phyloP scores from a whole-genome alignment of 2,113 vertebrate genomes.

The Alethe diademata region DNA sequence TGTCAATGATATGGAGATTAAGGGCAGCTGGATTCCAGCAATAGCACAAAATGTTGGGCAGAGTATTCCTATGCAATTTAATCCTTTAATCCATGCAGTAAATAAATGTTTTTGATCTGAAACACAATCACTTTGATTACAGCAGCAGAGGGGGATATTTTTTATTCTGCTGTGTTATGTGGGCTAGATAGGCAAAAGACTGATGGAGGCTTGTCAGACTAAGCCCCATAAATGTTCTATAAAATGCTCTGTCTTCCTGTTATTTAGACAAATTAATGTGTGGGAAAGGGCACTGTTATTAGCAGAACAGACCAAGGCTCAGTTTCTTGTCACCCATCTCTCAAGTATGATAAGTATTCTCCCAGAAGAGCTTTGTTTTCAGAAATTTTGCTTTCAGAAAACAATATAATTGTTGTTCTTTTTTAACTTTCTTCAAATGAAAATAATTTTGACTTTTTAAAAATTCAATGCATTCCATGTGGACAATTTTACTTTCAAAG shows the following conservation, averaged over 20 bases:
- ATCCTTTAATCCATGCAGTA: conserved; percentile 40
- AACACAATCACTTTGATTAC: background rate
- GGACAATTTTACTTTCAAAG: background rate
- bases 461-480: background rate
- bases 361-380: background rate
- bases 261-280: background rate
- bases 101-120: conserved; percentile 32
- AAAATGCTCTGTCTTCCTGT: background rate
- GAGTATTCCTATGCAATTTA: background rate
- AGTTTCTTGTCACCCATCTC: background rate
- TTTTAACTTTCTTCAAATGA: background rate
- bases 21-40: background rate
- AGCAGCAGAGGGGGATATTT: background rate
- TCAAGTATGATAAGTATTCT: background rate
- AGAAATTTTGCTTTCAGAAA: background rate
- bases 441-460: background rate
- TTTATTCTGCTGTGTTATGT: background rate
- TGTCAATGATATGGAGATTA: conserved; percentile 34
- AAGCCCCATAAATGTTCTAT: background rate
- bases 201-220: background rate
- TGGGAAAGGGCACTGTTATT: background rate
- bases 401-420: background rate
- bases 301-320: background rate
- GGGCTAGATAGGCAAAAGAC: background rate
- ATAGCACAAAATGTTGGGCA: background rate